Base-by-base conservation (phyloP, 2,888 invertebrate species). In the Luffia ferchaultella region DNA sequence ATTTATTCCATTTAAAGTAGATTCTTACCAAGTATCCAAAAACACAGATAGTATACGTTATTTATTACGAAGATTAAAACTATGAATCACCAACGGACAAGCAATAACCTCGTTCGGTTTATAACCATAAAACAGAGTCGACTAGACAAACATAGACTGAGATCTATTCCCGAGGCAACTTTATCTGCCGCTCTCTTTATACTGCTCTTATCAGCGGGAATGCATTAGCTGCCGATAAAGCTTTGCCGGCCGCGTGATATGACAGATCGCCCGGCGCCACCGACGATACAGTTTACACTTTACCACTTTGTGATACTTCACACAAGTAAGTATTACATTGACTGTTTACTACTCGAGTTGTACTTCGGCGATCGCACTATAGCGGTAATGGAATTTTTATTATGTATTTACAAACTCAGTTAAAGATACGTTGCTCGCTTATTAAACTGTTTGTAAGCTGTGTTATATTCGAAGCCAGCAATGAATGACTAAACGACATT, bases 171-270 rank as follows among this genome's bases (percentile, higher is more conserved):
- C 12, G 30, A 12, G n/a, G n/a, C n/a, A n/a, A n/a, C 73, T 72
- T 73, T 80, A 82, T 83, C 82, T 74, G 79, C 78, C 69, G 73
- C 79, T 68, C 77, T 79, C 78, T 78, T 80, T 77, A 77, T 77
- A 76, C 66, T 69, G 62, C 64, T 57, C 64, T 73, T 83, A 82
- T 83, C 82, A 70, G 64, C 62, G 60, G 62, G 76, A 70, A 77
- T 83, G 82, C 82, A 83, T 83, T 83, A 83, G 82, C 78, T 76
- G 72, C 70, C 75, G 82, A 83, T 82, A 82, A 80, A 68, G 70
- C 69, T 30, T 12, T 30, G 30, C 30, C 18, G 43, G 20, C 42
- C 20, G 20, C 20, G 46, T 62, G 82, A 82, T 83, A 82, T 80
- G 70, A 66, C 76, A 77, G 77, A 79, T 82, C 76, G 74, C 66